Evolutionary conservation across 2,888 invertebrate species (phyloP).

Genomic region (Athalia cordata): DNA sequence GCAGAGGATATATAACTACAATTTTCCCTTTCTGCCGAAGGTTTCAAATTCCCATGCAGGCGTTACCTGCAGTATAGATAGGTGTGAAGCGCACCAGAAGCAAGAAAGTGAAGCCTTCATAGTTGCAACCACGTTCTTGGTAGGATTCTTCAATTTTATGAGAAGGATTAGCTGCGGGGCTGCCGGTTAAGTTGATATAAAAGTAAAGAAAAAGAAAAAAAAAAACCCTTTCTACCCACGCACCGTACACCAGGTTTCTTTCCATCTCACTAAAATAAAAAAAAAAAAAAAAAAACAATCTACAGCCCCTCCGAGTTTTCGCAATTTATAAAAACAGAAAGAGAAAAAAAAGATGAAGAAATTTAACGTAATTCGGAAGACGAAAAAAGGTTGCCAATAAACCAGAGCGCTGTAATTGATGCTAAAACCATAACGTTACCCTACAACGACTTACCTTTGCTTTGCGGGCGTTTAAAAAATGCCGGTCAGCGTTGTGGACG

Average conservation of each 20-base stretch:
- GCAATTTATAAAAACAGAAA: conserved; percentile 1
- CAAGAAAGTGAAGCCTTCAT: conserved; percentile 29
- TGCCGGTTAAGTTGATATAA: not conserved
- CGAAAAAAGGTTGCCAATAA: not conserved
- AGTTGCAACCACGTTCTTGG: conserved; percentile 21
- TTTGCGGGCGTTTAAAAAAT: conserved; percentile 51
- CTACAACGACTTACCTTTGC: conserved; percentile 60
- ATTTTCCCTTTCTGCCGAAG: no score
- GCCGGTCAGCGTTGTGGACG: conserved; percentile 47
- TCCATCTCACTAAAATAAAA: not conserved
- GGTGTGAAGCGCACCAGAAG: not conserved
- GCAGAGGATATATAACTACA: no score
- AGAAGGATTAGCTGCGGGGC: conserved; percentile 7
- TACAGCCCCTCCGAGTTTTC: not conserved
- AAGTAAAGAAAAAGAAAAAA: not conserved
- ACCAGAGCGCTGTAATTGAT: no score
- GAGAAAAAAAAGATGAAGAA: not conserved
- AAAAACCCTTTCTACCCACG: no score
- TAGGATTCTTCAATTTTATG: conserved; percentile 24
- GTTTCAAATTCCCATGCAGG: not conserved
- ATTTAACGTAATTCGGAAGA: not conserved
- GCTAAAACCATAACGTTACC: no score
- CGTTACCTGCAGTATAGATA: not conserved
- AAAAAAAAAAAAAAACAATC: not conserved
- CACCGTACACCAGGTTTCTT: no score